Percentiles rank a stretch among this genome's conserved stretches.
These are phyloP conservation scores for Ditylenchus dipsaci DNA, from an alignment of 1,140 invertebrate genomes.

Conservation along the genomic window DNA sequence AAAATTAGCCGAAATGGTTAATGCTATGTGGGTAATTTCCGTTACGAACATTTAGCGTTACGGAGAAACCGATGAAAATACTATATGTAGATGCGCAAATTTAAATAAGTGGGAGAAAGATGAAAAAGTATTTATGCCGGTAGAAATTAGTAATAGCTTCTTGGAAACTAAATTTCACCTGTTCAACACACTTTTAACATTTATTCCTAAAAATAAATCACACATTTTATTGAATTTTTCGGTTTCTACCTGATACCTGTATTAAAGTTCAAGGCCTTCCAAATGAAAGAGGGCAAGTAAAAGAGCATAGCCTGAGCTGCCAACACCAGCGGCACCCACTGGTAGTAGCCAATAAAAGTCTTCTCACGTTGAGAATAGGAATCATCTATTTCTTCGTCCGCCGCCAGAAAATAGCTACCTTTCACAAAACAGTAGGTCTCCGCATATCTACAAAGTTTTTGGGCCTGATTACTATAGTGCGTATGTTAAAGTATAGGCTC, in stretches of 20 bases:
- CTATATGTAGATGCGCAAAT: too few species aligned
- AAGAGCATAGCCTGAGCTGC: constrained; percentile 55
- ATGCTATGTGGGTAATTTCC: too few species aligned
- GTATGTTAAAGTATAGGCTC: not conserved
- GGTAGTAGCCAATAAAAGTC: constrained; percentile 60
- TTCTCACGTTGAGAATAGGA: constrained; percentile 42
- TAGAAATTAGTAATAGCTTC: too few species aligned
- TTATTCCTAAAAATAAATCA: constrained; percentile 48
- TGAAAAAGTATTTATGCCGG: too few species aligned
- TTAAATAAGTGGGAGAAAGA: too few species aligned
- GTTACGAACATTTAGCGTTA: too few species aligned
- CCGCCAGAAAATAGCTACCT: constrained; percentile 53
- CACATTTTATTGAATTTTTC: too few species aligned
- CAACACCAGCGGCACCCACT: constrained; percentile 59
- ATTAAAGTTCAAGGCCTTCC: constrained; percentile 52
- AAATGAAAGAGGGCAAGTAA: constrained; percentile 54
- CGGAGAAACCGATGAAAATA: too few species aligned
- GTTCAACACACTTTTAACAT: constrained; percentile 54
- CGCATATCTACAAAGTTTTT: constrained; percentile 43
- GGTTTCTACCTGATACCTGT: too few species aligned
- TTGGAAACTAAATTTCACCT: too few species aligned
- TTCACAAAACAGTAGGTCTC: constrained; percentile 58
- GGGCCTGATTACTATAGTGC: too few species aligned
- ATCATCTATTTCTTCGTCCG: constrained; percentile 47
- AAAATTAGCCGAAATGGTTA: too few species aligned